Conservation (phyloP, 2,797 vertebrate species). For the Acestrorhynchus altus region DNA sequence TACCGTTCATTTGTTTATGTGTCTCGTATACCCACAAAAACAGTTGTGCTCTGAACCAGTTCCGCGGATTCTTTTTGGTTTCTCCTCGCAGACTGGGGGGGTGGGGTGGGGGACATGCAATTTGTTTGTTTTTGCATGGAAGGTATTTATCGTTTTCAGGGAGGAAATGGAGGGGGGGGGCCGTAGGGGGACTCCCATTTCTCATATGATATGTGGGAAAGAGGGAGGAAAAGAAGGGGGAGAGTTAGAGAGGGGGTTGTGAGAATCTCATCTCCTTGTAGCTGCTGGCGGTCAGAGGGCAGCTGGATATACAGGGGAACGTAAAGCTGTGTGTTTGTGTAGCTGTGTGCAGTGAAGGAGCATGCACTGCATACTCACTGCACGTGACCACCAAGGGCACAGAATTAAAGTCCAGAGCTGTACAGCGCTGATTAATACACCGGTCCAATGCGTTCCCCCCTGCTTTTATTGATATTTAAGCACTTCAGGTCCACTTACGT, state of each 20-base stretch:
- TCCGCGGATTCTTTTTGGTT: not conserved
- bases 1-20: slow-evolving; percentile 36
- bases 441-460: too few relatives aligned
- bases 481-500: too few relatives aligned
- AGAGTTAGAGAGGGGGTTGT: slow-evolving; percentile 19
- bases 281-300: slow-evolving; percentile 17
- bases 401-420: not conserved
- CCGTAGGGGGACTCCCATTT: slow-evolving; percentile 57
- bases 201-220: slow-evolving; percentile 68
- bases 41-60: not conserved
- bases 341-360: not conserved
- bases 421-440: too few relatives aligned
- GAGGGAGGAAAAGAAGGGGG: slow-evolving; percentile 20
- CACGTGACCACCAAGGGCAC: not conserved
- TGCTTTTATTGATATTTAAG: too few relatives aligned
- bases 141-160: slow-evolving; percentile 64
- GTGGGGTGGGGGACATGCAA: not conserved
- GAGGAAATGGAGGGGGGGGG: slow-evolving; percentile 70
- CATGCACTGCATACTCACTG: not conserved
- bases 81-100: not conserved
- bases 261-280: slow-evolving; percentile 36
- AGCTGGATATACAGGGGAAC: not conserved
- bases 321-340: not conserved
- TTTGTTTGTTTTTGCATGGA: slow-evolving; percentile 48
- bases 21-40: not conserved